These are phyloP conservation scores for Myotis vivesi DNA, from an alignment of 2,797 vertebrate species.

Conservation along the genomic window DNA sequence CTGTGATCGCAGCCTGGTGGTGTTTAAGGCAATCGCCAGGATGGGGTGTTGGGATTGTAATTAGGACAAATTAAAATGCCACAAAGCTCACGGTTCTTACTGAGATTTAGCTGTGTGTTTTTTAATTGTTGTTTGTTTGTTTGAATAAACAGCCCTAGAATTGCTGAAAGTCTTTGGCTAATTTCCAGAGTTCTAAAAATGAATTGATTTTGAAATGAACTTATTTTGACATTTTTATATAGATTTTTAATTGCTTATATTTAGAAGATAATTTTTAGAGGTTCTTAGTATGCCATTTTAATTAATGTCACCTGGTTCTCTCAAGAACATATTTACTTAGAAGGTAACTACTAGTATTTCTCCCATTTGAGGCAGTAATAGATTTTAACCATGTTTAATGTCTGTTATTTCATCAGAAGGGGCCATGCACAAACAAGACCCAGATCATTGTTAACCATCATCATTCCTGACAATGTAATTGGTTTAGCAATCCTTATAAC, in stretches of 20 bases:
- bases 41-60: background rate
- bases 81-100: background rate
- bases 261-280: background rate
- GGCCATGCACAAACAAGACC: background rate
- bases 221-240: background rate
- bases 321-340: background rate
- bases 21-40: background rate
- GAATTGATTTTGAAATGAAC: background rate
- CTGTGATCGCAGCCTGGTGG: background rate
- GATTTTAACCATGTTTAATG: background rate
- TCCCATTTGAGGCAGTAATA: background rate
- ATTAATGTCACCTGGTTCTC: background rate
- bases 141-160: background rate
- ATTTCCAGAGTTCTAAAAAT: slow-evolving; percentile 29
- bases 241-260: background rate
- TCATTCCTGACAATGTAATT: background rate
- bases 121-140: background rate
- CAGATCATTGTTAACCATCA: background rate
- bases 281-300: background rate
- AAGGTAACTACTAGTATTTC: background rate
- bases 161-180: background rate
- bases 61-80: background rate
- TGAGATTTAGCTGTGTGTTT: background rate
- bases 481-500: background rate
- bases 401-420: background rate